Evolutionary conservation across 2,797 vertebrate genomes (phyloP).

Genomic region (Petrocephalus sullivani): DNA sequence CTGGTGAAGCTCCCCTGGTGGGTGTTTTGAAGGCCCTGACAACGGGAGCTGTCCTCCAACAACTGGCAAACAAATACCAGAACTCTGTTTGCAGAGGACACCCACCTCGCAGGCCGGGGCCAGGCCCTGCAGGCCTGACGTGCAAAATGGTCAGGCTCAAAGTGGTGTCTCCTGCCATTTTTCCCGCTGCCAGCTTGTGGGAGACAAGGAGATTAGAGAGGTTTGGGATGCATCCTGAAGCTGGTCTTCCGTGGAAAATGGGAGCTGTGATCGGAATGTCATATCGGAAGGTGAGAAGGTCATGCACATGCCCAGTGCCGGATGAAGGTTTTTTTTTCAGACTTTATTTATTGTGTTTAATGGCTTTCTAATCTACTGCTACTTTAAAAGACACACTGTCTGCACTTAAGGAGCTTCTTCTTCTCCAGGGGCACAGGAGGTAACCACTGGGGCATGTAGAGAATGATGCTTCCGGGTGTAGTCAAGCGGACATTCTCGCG

Average conservation of each 20-base stretch:
- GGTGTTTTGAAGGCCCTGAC: constrained; percentile 6
- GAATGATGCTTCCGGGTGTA: background rate
- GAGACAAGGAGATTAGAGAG: background rate
- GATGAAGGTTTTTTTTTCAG: background rate
- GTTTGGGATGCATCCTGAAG: background rate
- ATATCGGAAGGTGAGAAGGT: background rate
- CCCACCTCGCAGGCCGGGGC: background rate
- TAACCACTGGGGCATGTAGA: background rate
- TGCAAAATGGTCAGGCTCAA: background rate
- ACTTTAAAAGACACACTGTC: background rate
- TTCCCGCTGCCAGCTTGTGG: background rate
- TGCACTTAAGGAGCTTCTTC: background rate
- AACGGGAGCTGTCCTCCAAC: background rate
- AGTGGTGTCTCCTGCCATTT: background rate
- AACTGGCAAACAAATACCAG: background rate
- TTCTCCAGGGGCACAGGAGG: background rate
- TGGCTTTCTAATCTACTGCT: background rate
- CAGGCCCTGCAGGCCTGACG: background rate
- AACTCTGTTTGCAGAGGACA: background rate
- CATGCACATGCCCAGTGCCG: background rate
- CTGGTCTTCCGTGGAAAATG: background rate
- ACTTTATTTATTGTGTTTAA: background rate
- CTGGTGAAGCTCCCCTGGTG: background rate
- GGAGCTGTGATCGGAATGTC: background rate
- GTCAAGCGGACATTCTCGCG: background rate